Percentiles rank a stretch among this genome's conserved stretches.
Evolutionary conservation across 2,113 vertebrate genomes (phyloP).

Genomic region (Romanogobio albipinnatus): DNA sequence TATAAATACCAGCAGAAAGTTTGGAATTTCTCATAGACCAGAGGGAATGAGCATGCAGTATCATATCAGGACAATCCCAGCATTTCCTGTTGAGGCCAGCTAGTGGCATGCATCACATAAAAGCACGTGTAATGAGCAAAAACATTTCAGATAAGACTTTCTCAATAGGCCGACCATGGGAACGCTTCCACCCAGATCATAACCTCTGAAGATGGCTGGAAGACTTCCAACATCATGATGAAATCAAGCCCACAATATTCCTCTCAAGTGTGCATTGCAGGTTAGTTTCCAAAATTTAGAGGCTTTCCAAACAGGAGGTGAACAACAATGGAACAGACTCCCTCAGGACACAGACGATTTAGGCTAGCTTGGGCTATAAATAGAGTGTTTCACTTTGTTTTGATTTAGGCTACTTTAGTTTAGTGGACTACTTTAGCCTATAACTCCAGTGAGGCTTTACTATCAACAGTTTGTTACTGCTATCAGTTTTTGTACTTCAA

Average conservation of each 20-base stretch:
- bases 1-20: background rate
- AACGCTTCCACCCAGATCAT: conserved; percentile 27
- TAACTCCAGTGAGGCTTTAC: background rate
- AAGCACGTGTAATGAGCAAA: background rate
- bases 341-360: background rate
- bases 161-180: background rate
- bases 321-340: conserved; percentile 23
- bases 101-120: conserved; percentile 3
- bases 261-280: background rate
- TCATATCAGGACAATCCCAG: conserved; percentile 57
- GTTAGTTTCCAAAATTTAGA: background rate
- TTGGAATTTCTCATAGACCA: background rate
- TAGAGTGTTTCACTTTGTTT: conserved; percentile 3
- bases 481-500: background rate
- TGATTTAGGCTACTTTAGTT: background rate
- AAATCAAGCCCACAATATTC: background rate
- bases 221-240: conserved; percentile 3
- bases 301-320: conserved; percentile 32
- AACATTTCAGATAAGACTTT: background rate
- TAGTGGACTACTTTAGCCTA: background rate
- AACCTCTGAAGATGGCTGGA: conserved; percentile 7
- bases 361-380: background rate
- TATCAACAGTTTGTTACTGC: background rate
- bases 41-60: conserved; percentile 43
- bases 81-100: conserved; percentile 63